Evolutionary conservation across 2,888 invertebrate genomes (phyloP).

Genomic region (Lordiphosa andalusiaca): DNA sequence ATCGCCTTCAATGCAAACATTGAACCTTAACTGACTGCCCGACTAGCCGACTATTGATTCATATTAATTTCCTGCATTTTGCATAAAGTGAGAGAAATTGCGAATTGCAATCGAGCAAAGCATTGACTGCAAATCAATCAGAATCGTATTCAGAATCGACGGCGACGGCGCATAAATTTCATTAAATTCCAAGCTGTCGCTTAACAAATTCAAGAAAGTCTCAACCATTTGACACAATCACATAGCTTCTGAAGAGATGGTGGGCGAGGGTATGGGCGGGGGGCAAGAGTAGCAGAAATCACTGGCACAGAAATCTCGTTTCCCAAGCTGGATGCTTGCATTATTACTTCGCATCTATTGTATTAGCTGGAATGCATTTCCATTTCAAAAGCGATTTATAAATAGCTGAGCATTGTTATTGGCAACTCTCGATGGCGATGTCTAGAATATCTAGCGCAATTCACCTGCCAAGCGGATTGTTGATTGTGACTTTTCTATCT

Average conservation of each 20-base stretch:
- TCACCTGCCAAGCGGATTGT: conserved; percentile 29
- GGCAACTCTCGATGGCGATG: not conserved
- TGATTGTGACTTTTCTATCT: conserved; percentile 38
- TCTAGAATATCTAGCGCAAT: conserved; percentile 26
- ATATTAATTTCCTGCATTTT: conserved; percentile 18
- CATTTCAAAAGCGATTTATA: conserved; percentile 46
- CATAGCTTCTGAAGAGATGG: not conserved
- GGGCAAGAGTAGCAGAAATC: not conserved
- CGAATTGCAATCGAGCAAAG: conserved; percentile 13
- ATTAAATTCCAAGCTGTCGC: conserved; percentile 56
- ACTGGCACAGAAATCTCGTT: conserved; percentile 36
- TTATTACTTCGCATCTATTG: conserved; percentile 33
- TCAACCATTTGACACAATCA: conserved; percentile 22
- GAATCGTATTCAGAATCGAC: conserved; percentile 27
- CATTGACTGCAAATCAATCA: conserved; percentile 46
- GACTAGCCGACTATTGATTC: conserved; percentile 29
- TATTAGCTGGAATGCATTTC: conserved; percentile 55
- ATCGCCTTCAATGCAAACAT: conserved; percentile 58
- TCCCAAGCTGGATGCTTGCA: conserved; percentile 6
- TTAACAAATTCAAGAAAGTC: conserved; percentile 52
- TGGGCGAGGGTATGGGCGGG: not conserved
- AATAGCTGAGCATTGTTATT: conserved; percentile 31
- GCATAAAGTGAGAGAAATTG: conserved; percentile 48
- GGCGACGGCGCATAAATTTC: conserved; percentile 51
- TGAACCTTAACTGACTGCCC: conserved; percentile 46